Percentiles rank a stretch among this genome's conserved stretches.
phyloP scores from a whole-genome alignment of 2,797 vertebrate genomes.

The Eutrigla gurnardus region DNA sequence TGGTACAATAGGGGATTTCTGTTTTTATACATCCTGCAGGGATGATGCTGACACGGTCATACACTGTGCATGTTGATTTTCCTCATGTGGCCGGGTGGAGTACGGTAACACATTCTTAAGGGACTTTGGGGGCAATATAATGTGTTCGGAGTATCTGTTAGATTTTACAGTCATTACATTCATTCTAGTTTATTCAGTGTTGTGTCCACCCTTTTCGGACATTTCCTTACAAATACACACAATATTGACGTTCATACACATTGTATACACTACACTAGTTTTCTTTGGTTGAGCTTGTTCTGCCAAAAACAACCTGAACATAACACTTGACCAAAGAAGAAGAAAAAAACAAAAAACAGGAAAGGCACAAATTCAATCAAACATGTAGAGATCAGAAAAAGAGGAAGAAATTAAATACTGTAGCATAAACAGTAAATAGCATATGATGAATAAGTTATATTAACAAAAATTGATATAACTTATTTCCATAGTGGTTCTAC shows the following conservation, averaged over 20 bases:
- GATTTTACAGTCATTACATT: conserved; percentile 3
- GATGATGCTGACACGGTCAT: conserved; percentile 37
- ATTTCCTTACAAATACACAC: neutral
- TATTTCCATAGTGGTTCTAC: neutral
- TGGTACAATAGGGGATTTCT: conserved; percentile 36
- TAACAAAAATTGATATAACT: neutral
- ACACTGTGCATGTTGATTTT: conserved; percentile 22
- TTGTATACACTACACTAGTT: neutral
- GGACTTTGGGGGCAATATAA: neutral
- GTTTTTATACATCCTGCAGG: conserved; percentile 28
- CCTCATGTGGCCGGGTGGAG: conserved; percentile 7
- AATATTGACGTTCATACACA: neutral
- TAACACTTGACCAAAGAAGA: neutral
- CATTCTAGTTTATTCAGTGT: neutral
- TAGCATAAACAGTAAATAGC: neutral
- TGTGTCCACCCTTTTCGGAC: neutral
- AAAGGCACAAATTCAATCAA: neutral
- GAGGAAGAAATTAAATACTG: neutral
- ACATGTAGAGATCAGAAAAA: neutral
- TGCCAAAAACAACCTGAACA: neutral
- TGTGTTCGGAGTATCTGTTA: neutral
- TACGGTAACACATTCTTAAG: neutral
- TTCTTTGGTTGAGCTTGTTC: neutral
- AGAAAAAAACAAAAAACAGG: neutral
- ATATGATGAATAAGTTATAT: too few species aligned